These are phyloP conservation scores for Epistrophe eligans DNA, from an alignment of 2,888 invertebrate species.

Conservation along the genomic window DNA sequence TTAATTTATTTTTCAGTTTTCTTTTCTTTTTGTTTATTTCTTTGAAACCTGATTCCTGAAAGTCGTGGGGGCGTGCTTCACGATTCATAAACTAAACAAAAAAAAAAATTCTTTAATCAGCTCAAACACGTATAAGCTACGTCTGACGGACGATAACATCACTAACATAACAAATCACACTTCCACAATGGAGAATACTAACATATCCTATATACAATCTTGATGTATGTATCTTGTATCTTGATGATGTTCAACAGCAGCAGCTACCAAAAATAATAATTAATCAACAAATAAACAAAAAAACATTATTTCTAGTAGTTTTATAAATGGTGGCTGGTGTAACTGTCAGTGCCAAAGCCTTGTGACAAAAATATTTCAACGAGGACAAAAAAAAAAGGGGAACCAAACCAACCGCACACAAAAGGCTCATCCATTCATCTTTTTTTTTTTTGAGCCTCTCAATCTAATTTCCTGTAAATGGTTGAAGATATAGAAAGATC, in stretches of 20 bases:
- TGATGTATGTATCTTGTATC: slow-evolving; percentile 23
- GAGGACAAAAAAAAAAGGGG: too few relatives aligned
- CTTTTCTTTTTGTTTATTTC: background rate
- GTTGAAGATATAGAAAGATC: background rate
- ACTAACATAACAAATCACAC: slow-evolving; percentile 28
- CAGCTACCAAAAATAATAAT: slow-evolving; percentile 19
- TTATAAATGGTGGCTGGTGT: background rate
- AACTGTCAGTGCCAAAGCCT: slow-evolving; percentile 14
- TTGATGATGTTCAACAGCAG: background rate
- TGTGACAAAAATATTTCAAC: slow-evolving; percentile 14
- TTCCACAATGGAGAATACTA: background rate
- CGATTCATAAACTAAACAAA: background rate
- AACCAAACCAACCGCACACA: slow-evolving; percentile 1
- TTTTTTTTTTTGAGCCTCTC: background rate
- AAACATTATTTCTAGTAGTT: background rate
- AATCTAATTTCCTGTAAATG: slow-evolving; percentile 49
- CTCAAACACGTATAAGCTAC: background rate
- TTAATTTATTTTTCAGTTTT: background rate
- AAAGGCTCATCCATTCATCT: slow-evolving; percentile 52
- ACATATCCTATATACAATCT: background rate
- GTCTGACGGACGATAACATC: background rate
- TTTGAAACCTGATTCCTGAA: slow-evolving; percentile 21
- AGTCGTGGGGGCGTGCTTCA: slow-evolving; percentile 11
- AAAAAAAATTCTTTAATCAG: slow-evolving; percentile 16
- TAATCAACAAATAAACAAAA: slow-evolving; percentile 28